Percentiles rank a stretch among this genome's conserved stretches.
These are phyloP conservation scores for Labia minor DNA, from an alignment of 2,888 invertebrate genomes.

Conservation along the genomic window DNA sequence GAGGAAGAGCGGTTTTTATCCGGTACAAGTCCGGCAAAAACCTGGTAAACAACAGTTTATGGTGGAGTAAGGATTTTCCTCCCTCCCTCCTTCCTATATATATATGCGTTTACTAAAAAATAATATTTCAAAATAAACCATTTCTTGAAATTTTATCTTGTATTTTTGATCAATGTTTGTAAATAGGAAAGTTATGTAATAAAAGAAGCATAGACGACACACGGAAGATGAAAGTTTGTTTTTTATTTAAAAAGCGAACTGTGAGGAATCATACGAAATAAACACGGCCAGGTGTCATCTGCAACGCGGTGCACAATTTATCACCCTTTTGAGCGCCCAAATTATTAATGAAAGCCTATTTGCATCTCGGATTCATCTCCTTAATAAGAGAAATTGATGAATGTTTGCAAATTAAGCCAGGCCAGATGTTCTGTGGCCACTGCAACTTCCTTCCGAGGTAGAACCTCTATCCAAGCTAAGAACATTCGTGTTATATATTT, in stretches of 20 bases:
- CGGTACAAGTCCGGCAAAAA: too few relatives aligned
- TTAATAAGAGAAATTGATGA: constrained; percentile 24
- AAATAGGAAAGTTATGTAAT: too few relatives aligned
- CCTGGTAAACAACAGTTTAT: too few relatives aligned
- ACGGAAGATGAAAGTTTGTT: not conserved
- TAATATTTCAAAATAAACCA: too few relatives aligned
- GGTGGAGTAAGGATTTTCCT: too few relatives aligned
- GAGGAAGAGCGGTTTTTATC: too few relatives aligned
- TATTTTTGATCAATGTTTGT: too few relatives aligned
- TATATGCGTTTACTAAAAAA: too few relatives aligned
- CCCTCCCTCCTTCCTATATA: too few relatives aligned
- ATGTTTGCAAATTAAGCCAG: constrained; percentile 25
- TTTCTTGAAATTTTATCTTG: too few relatives aligned
- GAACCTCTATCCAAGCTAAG: not conserved
- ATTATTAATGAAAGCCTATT: constrained; percentile 24
- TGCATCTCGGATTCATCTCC: constrained; percentile 21
- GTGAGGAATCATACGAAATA: not conserved
- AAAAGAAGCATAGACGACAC: not conserved
- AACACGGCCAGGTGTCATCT: constrained; percentile 13
- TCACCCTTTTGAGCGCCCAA: constrained; percentile 22
- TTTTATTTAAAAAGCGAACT: not conserved
- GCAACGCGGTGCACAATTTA: constrained; percentile 21
- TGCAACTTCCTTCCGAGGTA: not conserved
- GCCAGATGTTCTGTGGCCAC: constrained; percentile 19
- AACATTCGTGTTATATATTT: not conserved